Evolutionary conservation across 1,140 invertebrate species (phyloP).

Genomic region (Anoplophora glabripennis): DNA sequence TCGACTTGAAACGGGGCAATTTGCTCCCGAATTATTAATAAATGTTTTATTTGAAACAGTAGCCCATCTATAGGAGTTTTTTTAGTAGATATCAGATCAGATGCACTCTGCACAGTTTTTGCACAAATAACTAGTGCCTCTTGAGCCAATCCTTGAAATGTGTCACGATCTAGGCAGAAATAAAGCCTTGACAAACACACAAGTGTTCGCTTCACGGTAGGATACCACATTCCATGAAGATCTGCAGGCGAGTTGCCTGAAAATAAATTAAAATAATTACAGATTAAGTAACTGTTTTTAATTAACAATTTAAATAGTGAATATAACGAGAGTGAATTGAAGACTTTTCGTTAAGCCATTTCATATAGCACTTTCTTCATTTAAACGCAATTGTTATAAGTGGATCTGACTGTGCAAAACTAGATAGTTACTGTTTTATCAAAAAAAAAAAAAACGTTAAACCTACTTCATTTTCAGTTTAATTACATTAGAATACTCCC

Average conservation of each 20-base stretch:
- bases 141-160: slow-evolving; percentile 95
- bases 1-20: slow-evolving; percentile 98
- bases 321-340: too few species aligned
- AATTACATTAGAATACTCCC: too few species aligned
- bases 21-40: slow-evolving; percentile 94
- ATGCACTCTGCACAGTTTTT: slow-evolving; percentile 80
- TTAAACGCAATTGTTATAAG: too few species aligned
- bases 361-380: too few species aligned
- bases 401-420: too few species aligned
- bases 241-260: slow-evolving; percentile 65
- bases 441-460: not conserved
- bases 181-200: slow-evolving; percentile 94
- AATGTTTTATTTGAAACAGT: slow-evolving; percentile 96
- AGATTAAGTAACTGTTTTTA: too few species aligned
- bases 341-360: too few species aligned
- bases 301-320: too few species aligned
- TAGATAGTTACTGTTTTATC: too few species aligned
- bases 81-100: slow-evolving; percentile 63
- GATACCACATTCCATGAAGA: slow-evolving; percentile 99
- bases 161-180: slow-evolving; percentile 89
- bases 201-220: slow-evolving; percentile 89
- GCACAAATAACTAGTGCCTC: slow-evolving; percentile 92
- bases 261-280: slow-evolving; percentile 10
- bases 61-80: slow-evolving; percentile 82
- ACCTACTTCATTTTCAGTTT: slow-evolving; percentile 2